Evolutionary conservation across 2,113 vertebrate genomes (phyloP).

Genomic region (Rhagologus leucostigma): DNA sequence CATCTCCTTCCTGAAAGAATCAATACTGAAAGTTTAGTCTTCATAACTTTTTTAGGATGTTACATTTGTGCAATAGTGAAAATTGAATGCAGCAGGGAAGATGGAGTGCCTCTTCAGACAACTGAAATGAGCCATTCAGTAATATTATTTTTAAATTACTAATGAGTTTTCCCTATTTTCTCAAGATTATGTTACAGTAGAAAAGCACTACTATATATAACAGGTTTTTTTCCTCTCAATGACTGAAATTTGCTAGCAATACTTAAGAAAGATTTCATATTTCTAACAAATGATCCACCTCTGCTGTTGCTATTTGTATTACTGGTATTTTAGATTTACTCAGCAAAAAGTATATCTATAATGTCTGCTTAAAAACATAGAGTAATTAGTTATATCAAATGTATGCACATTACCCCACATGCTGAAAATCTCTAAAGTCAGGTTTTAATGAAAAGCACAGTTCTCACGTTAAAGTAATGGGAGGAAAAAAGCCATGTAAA

Average conservation of each 20-base stretch:
- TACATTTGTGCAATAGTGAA: neutral
- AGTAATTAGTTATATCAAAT: neutral
- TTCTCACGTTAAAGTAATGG: neutral
- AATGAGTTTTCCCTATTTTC: neutral
- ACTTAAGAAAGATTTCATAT: neutral
- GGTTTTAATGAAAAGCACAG: neutral
- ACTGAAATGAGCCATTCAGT: neutral
- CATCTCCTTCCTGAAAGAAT: neutral
- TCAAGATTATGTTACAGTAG: neutral
- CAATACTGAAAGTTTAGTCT: neutral
- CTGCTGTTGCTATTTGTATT: neutral
- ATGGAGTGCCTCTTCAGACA: neutral
- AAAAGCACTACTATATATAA: neutral
- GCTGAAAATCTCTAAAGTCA: neutral
- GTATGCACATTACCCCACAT: neutral
- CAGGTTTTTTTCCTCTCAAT: neutral
- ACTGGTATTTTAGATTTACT: constrained; percentile 19
- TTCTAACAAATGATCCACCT: constrained; percentile 30
- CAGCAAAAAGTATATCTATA: neutral
- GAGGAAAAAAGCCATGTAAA: rapidly evolving
- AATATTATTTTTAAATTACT: neutral
- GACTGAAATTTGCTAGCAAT: neutral
- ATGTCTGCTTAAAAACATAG: neutral
- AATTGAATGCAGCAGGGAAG: neutral
- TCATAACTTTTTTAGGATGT: neutral